Conservation (phyloP, 2,888 invertebrate genomes). For the Rhaphigaster nebulosa region DNA sequence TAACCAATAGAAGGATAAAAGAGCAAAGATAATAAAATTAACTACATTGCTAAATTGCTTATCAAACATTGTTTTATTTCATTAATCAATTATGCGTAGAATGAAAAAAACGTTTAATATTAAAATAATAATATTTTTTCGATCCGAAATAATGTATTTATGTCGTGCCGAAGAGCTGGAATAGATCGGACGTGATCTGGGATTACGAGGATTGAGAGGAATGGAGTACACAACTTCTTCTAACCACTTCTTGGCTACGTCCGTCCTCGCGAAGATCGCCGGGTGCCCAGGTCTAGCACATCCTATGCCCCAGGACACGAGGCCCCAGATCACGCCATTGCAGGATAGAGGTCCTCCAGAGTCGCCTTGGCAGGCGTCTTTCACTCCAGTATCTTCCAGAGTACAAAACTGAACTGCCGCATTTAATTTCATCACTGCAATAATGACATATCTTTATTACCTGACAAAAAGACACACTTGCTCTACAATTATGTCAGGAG, state of each 20-base stretch:
- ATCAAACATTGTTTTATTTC: not conserved
- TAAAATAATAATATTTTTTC: not conserved
- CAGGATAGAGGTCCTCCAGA: not conserved
- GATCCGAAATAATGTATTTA: not conserved
- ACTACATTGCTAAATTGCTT: too few species aligned
- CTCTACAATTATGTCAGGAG: too few species aligned
- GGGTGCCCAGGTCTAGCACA: not conserved
- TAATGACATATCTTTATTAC: too few species aligned
- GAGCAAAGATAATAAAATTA: too few species aligned
- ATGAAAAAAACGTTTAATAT: not conserved
- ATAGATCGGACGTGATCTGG: too few species aligned
- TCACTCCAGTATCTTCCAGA: not conserved
- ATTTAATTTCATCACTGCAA: not conserved
- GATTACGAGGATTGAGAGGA: not conserved
- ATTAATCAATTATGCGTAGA: not conserved
- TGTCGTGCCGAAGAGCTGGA: too few species aligned
- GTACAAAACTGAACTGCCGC: not conserved
- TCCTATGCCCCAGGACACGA: not conserved
- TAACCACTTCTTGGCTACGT: not conserved
- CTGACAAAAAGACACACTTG: too few species aligned
- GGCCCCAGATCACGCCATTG: not conserved
- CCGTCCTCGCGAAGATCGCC: not conserved
- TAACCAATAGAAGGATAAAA: too few species aligned
- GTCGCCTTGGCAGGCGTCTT: constrained; percentile 10
- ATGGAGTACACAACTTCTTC: not conserved